A percentile compares a stretch with the other conserved stretches of the same genome.
These are phyloP conservation scores for Chrysocyon brachyurus DNA, from an alignment of 2,797 vertebrate species.

Conservation along the genomic window DNA sequence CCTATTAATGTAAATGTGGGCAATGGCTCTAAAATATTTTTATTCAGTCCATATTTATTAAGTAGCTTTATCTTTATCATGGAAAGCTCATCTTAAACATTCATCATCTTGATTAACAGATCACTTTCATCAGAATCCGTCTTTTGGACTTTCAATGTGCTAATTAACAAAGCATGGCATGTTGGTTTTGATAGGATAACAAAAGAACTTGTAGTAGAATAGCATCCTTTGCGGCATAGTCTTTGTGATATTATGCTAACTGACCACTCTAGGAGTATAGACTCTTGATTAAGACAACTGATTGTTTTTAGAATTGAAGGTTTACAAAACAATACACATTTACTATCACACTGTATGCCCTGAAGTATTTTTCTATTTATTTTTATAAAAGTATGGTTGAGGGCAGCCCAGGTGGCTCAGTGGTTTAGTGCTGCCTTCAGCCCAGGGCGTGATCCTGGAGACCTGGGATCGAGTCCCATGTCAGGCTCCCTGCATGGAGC, in stretches of 20 bases:
- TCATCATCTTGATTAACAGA: neutral
- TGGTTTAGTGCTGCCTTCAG: no score
- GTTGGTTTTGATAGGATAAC: neutral
- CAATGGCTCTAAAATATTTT: neutral
- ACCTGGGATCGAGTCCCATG: no score
- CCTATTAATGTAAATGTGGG: neutral
- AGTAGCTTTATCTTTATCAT: neutral
- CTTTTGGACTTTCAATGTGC: neutral
- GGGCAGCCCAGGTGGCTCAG: no score
- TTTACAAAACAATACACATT: neutral
- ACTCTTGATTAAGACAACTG: neutral
- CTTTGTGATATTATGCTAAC: neutral
- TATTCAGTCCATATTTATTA: neutral
- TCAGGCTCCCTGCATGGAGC: no score
- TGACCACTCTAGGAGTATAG: neutral
- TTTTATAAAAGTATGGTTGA: neutral
- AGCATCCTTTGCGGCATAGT: neutral
- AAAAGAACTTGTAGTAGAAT: neutral
- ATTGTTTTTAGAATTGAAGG: slow-evolving; percentile 3
- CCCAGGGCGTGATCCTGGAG: no score
- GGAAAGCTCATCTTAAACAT: neutral
- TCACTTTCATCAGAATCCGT: neutral
- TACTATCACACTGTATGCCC: neutral
- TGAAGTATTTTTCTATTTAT: neutral
- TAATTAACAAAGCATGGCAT: neutral